Evolutionary conservation across 2,888 invertebrate genomes (phyloP).

Genomic region (Brachyopa scutellaris): DNA sequence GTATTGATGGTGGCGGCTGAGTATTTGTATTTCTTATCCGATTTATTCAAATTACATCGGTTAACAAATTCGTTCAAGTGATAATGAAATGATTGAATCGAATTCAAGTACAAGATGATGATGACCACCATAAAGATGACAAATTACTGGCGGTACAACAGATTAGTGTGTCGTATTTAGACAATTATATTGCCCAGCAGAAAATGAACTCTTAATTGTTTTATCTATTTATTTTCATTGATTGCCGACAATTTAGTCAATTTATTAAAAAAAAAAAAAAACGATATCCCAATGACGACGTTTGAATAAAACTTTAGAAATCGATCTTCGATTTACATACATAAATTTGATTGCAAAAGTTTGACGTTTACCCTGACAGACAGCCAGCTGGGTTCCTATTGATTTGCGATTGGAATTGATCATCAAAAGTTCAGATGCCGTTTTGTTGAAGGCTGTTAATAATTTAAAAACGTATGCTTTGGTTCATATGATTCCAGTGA

Average conservation of each 20-base stretch:
- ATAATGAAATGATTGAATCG: slow-evolving; percentile 44
- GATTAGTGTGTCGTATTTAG: not conserved
- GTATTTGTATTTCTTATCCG: slow-evolving; percentile 24
- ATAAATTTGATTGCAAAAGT: slow-evolving; percentile 10
- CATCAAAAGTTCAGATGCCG: slow-evolving; percentile 19
- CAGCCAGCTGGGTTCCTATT: not conserved
- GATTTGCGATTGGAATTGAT: slow-evolving; percentile 20
- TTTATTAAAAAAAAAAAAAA: not conserved
- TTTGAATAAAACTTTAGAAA: not conserved
- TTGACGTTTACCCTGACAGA: not conserved
- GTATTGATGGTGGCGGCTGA: not conserved
- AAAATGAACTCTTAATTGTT: not conserved
- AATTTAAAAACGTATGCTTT: not conserved
- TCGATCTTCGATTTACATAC: no score
- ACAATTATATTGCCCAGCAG: not conserved
- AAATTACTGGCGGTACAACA: slow-evolving; percentile 19
- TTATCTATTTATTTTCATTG: slow-evolving; percentile 4
- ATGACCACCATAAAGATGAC: slow-evolving; percentile 51
- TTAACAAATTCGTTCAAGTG: slow-evolving; percentile 42
- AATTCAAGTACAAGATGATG: slow-evolving; percentile 7
- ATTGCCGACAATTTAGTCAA: slow-evolving; percentile 40
- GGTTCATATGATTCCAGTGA: not conserved
- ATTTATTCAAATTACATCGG: slow-evolving; percentile 49
- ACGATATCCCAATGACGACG: not conserved
- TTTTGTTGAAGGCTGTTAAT: slow-evolving; percentile 28